Base-by-base conservation (phyloP, 2,888 invertebrate species). In the Helicoverpa assulta region DNA sequence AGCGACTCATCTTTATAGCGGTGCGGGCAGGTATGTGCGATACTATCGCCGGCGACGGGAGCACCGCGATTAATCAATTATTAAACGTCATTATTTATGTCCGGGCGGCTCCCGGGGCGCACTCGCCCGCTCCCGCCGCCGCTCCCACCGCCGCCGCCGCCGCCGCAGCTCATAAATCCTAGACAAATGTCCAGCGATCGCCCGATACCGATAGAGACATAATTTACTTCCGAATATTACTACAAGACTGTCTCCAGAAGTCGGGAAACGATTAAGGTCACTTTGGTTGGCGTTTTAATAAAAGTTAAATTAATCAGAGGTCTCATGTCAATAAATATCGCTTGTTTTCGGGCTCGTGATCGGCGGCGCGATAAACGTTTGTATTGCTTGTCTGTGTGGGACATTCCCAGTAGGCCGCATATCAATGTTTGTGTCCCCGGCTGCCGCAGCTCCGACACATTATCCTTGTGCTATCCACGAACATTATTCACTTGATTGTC, bases 51-150 rank as follows among this genome's bases (percentile, higher is more conserved):
- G 77, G 73, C 80, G 82, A 79, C 86, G 84, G 86, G 86, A 84
- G 87, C 87, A 68, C 83, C 78, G 81, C 84, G 86, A 94, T 94
- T 92, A 91, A 94, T 94, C 94, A 94, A 93, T 92, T 91, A 93
- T 91, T 89, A 91, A 90, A 92, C 91, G 92, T 94, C 93, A 93
- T 94, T 92, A 94, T 92, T 94, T 88, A 93, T 82, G 77, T 81
- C 67, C 70, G 80, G 62, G 73, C 80, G 78, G 80, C 82, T 80
- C 82, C 84, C 84, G 81, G 82, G 85, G 84, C 85, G 83, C 84
- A 82, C 80, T 74, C n/a, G 62, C 57, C 61, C 57, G 10, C 63
- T 19, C 68, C 58, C 18, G 43, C 70, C 26, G 26, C 26, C 26
- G 29, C 37, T 51, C 37, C 43, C 51, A 12, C 43, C 57, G 70